Percentiles rank a stretch among this genome's conserved stretches.
phyloP scores from a whole-genome alignment of 2,888 invertebrate genomes.

The Caenorhabditis sp. region DNA sequence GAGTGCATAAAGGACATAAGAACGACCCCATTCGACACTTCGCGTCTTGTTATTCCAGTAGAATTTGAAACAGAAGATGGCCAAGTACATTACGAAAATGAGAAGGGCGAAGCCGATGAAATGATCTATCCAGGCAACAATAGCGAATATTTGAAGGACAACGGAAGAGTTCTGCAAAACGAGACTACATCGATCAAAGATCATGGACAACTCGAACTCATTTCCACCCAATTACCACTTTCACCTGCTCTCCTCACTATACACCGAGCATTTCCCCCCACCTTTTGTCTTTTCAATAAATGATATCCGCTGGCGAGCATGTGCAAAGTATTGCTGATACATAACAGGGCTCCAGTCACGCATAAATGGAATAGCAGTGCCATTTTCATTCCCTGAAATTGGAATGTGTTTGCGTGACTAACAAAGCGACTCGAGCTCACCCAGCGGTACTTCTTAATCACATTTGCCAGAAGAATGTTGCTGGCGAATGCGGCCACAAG shows the following conservation, averaged over 20 bases:
- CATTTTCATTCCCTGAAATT: constrained; percentile 56
- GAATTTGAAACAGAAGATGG: constrained; percentile 57
- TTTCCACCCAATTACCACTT: neutral
- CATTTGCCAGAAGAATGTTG: constrained; percentile 45
- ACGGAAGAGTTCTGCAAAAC: constrained; percentile 32
- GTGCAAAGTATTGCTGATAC: constrained; percentile 47
- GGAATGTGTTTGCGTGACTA: neutral
- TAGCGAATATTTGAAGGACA: constrained; percentile 49
- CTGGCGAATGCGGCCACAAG: constrained; percentile 26
- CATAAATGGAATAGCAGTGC: constrained; percentile 53
- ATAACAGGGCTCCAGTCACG: constrained; percentile 45
- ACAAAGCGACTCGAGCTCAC: constrained; percentile 11
- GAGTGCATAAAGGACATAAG: constrained; percentile 38
- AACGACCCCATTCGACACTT: constrained; percentile 44
- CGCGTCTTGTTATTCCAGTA: constrained; percentile 54
- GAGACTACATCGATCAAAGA: neutral
- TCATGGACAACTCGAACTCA: neutral
- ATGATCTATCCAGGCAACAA: constrained; percentile 53
- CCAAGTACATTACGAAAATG: constrained; percentile 50
- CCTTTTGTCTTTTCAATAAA: constrained; percentile 47
- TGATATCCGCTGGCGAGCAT: constrained; percentile 54
- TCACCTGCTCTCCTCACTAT: constrained; percentile 1
- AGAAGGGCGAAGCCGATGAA: constrained; percentile 46
- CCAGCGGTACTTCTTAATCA: constrained; percentile 53
- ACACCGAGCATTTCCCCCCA: constrained; percentile 12